Base-by-base conservation (phyloP, 2,113 vertebrate genomes). In the Hepsetus odoe region DNA sequence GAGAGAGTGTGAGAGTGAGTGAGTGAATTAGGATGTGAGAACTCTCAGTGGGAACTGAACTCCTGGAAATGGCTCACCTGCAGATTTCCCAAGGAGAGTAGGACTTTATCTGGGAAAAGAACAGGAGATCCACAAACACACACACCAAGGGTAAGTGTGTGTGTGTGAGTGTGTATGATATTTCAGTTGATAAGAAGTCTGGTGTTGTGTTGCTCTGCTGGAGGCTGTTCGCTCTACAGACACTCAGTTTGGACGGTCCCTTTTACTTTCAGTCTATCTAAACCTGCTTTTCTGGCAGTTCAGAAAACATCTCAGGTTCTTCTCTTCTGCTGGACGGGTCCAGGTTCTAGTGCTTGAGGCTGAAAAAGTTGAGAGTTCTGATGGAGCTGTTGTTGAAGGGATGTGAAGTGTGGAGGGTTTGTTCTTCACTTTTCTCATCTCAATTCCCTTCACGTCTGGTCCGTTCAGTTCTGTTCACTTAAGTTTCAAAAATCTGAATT, bases 11-110 rank as follows among this genome's bases (percentile, higher is more conserved):
- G 8, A 46, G 44, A 12, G 44, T 46, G 44, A 12, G 44, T 46
- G 44, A 11, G 44, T 46, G 44, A 11, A 12, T 53, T 22, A 55
- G 51, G 51, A 44, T 72, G 59, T 35, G 30, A 55, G 46, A 49
- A 5, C 46, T 49, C 46, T 2, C 18, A 12, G 46, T 14, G 14
- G 40, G 40, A 68, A 18, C 20, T 77, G 22, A 35, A 5, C 4
- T 20, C 53, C 82, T 66, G 88, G 89, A 91, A 87, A 92, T 91
- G 88, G 4, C 87, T 86, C 83, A 92, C 89, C 90, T 92, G 91
- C 86, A 88, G 79, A 87, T 87, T 86, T 59, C 68, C 65, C 53
- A 12, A 62, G 77, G 84, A 84, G 74, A 74, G 62, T 86, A 55
- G 56, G 88, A 88, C 82, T 89, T 88, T 88, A 86, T 77, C 77